These are phyloP conservation scores for Lordiphosa mommai DNA, from an alignment of 1,140 invertebrate genomes.

Conservation along the genomic window DNA sequence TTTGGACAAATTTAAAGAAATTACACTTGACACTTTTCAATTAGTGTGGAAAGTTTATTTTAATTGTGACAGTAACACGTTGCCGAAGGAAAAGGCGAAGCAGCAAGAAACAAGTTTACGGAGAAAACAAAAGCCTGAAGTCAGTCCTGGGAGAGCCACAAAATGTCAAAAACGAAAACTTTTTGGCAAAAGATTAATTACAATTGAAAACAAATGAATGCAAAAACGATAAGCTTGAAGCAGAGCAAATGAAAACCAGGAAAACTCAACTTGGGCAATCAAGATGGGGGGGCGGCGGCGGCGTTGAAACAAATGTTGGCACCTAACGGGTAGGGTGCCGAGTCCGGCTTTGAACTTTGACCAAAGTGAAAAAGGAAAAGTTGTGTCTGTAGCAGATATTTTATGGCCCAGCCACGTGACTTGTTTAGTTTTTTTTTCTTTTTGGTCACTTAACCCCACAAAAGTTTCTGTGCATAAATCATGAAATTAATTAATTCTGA, in stretches of 20 bases:
- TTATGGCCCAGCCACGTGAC: constrained; percentile 52
- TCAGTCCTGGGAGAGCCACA: constrained; percentile 49
- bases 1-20: constrained; percentile 61
- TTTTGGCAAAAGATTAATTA: constrained; percentile 72
- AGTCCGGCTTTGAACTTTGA: constrained; percentile 48
- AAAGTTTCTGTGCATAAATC: constrained; percentile 75
- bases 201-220: constrained; percentile 78
- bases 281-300: constrained; percentile 35
- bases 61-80: constrained; percentile 77
- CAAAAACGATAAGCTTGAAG: constrained; percentile 64
- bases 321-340: constrained; percentile 48
- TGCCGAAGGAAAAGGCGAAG: constrained; percentile 34
- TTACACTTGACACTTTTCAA: constrained; percentile 76
- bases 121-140: constrained; percentile 41
- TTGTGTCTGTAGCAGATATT: constrained; percentile 17
- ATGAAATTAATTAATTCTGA: constrained; percentile 79
- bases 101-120: constrained; percentile 44
- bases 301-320: constrained; percentile 68
- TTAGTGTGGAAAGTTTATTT: constrained; percentile 71
- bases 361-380: constrained; percentile 38
- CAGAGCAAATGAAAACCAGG: constrained; percentile 26
- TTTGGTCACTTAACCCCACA: constrained; percentile 20
- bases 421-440: constrained; percentile 33
- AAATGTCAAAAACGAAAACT: constrained; percentile 73
- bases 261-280: constrained; percentile 68